Conservation (phyloP, 2,888 invertebrate species). For the Hyles lineata region DNA sequence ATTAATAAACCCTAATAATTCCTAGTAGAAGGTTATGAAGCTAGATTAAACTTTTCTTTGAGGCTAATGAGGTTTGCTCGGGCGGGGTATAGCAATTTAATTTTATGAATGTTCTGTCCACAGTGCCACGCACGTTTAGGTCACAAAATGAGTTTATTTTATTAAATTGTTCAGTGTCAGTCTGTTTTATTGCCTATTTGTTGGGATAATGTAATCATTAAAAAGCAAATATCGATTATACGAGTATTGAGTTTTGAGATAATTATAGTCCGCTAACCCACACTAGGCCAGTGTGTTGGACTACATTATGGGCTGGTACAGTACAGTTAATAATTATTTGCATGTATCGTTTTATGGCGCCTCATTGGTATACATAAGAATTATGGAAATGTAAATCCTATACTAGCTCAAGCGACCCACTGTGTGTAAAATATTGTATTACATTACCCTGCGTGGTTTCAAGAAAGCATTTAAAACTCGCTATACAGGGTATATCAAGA, state of each 20-base stretch:
- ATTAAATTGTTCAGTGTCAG: background rate
- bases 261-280: no score
- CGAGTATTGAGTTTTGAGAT: background rate
- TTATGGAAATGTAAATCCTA: no score
- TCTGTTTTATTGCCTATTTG: background rate
- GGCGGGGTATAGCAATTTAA: conserved; percentile 11
- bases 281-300: no score
- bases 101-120: conserved; percentile 21
- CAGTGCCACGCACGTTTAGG: background rate
- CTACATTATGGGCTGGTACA: no score
- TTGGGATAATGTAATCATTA: background rate
- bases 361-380: no score
- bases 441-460: no score
- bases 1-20: conserved; percentile 9
- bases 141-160: conserved; percentile 14
- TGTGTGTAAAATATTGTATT: no score
- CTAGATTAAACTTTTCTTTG: conserved; percentile 13
- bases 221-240: background rate
- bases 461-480: no score
- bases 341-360: no score
- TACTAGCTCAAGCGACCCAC: no score
- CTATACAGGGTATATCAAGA: no score
- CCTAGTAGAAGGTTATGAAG: conserved; percentile 5
- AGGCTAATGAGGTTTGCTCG: conserved; percentile 7
- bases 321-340: no score